Percentiles rank a stretch among this genome's conserved stretches.
phyloP scores from a whole-genome alignment of 2,113 vertebrate genomes.

The Dasypus novemcinctus region DNA sequence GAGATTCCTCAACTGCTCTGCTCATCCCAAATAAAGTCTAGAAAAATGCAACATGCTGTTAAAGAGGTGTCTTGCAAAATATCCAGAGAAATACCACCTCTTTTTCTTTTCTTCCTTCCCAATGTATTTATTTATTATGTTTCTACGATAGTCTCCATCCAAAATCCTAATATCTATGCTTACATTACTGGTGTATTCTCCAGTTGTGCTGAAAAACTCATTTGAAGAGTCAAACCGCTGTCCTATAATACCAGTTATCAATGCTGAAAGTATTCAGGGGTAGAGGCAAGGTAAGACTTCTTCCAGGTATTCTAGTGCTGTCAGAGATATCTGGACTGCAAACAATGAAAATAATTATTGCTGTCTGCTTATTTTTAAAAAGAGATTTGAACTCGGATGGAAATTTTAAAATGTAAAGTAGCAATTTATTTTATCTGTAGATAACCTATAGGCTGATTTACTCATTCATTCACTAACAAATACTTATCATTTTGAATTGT shows the following conservation, averaged over 20 bases:
- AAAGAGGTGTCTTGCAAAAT: neutral
- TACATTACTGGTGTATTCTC: neutral
- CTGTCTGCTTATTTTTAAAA: slow-evolving; percentile 12
- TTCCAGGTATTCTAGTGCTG: neutral
- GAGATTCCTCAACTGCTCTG: neutral
- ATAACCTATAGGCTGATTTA: neutral
- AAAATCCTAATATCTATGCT: neutral
- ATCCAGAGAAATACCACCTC: neutral
- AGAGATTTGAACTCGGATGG: neutral
- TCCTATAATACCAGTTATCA: neutral
- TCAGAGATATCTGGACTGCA: neutral
- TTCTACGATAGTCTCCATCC: neutral
- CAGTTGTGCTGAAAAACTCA: neutral
- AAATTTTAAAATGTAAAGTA: neutral
- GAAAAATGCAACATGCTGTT: neutral
- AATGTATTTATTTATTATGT: neutral
- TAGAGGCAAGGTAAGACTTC: neutral
- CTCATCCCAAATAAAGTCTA: neutral
- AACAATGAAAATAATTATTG: neutral
- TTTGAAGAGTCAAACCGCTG: neutral
- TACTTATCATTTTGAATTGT: neutral
- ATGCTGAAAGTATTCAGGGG: neutral
- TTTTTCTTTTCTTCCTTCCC: neutral
- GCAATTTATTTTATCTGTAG: neutral
- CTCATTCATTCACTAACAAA: neutral